These are phyloP conservation scores for Diabrotica undecimpunctata DNA, from an alignment of 1,140 invertebrate species.

Conservation along the genomic window DNA sequence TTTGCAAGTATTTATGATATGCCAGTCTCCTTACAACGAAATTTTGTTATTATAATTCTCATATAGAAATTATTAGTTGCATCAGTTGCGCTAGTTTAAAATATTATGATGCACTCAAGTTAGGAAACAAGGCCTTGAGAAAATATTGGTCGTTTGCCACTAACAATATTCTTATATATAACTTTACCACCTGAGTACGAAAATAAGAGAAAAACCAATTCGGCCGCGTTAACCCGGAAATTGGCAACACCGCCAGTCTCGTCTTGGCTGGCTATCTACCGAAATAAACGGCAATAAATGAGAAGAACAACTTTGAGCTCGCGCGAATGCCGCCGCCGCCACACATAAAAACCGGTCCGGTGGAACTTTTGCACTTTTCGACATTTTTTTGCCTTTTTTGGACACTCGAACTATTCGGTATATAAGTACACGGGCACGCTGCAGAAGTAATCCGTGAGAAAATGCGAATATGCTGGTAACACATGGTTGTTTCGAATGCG, in stretches of 20 bases:
- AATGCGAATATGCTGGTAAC: neutral
- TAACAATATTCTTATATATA: no score
- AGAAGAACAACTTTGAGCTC: neutral
- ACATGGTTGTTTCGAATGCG: no score
- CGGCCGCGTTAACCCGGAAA: neutral
- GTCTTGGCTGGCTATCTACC: neutral
- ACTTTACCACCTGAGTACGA: no score
- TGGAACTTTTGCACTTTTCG: slow-evolving; percentile 2
- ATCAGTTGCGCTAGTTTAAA: no score
- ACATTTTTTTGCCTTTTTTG: slow-evolving; percentile 2
- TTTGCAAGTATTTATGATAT: no score
- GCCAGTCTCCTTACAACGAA: no score
- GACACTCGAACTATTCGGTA: neutral
- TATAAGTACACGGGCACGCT: neutral
- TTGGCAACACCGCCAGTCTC: neutral
- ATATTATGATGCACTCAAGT: no score
- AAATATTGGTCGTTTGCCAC: no score
- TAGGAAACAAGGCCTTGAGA: no score
- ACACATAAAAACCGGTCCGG: slow-evolving; percentile 1
- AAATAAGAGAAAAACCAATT: no score
- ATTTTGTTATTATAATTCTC: no score
- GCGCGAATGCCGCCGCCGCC: neutral
- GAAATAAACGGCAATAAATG: neutral
- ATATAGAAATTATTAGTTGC: no score
- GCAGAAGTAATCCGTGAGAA: neutral